A percentile compares a stretch with the other conserved stretches of the same genome.
phyloP scores from a whole-genome alignment of 2,113 vertebrate species.

The Lepus europaeus region DNA sequence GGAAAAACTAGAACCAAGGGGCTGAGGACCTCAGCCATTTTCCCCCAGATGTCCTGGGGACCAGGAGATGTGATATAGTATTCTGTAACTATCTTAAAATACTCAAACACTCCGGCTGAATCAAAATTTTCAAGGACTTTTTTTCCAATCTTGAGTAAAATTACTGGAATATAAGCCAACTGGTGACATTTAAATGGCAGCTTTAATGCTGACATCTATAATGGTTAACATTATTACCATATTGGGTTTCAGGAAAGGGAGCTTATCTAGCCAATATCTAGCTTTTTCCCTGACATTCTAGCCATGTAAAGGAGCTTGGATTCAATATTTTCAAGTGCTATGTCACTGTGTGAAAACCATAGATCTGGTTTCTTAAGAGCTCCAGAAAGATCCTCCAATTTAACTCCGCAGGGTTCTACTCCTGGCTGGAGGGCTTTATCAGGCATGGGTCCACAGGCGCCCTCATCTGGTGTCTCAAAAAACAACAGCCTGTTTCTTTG shows the following conservation, averaged over 20 bases:
- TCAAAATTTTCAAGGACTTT: not conserved
- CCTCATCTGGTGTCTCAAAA: slow-evolving; percentile 59
- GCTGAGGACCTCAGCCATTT: not conserved
- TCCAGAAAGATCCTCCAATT: not conserved
- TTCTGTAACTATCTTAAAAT: not conserved
- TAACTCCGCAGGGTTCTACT: too few relatives aligned
- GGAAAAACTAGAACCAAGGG: not conserved
- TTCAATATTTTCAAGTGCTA: not conserved
- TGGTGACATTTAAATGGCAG: not conserved
- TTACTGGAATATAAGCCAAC: not conserved
- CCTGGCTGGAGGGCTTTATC: not conserved
- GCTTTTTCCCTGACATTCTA: slow-evolving; percentile 28
- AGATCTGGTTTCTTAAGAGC: not conserved
- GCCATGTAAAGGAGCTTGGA: not conserved
- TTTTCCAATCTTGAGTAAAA: slow-evolving; percentile 2
- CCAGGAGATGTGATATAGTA: not conserved
- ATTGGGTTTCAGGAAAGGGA: not conserved
- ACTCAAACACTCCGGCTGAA: not conserved
- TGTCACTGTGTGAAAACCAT: not conserved
- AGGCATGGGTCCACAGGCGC: not conserved
- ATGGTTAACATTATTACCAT: not conserved
- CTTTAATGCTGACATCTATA: not conserved
- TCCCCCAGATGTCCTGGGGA: not conserved
- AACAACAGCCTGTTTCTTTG: not conserved
- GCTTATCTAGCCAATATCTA: not conserved